phyloP scores from a whole-genome alignment of 1,140 invertebrate species.

The Paraescarpia echinospica region DNA sequence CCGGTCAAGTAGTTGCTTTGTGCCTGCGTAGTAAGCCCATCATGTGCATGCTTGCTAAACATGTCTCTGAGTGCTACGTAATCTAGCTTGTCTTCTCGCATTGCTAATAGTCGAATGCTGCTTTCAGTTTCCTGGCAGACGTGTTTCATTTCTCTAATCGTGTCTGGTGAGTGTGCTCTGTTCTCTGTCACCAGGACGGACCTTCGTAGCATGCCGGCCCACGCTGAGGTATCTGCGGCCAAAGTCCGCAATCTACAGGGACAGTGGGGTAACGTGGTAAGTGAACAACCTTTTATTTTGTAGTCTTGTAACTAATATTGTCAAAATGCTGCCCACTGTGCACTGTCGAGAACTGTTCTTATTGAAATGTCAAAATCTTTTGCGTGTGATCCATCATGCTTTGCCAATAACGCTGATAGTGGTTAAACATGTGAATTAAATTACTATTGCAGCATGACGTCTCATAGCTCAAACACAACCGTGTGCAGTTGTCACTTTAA shows the following conservation, averaged over 20 bases:
- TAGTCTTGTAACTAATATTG: neutral
- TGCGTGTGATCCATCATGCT: too few relatives aligned
- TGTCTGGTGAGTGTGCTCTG: neutral
- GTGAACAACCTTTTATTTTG: neutral
- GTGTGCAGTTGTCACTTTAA: too few relatives aligned
- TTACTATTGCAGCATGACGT: too few relatives aligned
- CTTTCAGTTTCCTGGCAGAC: neutral
- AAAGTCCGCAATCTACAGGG: conserved; percentile 31
- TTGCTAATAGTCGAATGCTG: neutral
- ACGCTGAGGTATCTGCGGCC: conserved; percentile 25
- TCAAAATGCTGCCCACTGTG: neutral
- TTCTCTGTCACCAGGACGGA: conserved; percentile 2
- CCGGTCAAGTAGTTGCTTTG: neutral
- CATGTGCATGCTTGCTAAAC: neutral
- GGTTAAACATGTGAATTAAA: too few relatives aligned
- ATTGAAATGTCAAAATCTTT: too few relatives aligned
- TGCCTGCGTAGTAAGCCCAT: neutral
- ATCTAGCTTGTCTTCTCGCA: neutral
- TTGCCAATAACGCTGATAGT: too few relatives aligned
- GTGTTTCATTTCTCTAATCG: neutral
- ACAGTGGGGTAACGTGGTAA: conserved; percentile 28
- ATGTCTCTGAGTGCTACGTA: neutral
- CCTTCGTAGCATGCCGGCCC: neutral
- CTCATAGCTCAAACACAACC: too few relatives aligned
- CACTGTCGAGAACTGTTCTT: too few relatives aligned